Evolutionary conservation across 2,888 invertebrate genomes (phyloP), one percentile per base, ranked within the genome.

Genomic region (Thecocarcelia acutangulata): DNA sequence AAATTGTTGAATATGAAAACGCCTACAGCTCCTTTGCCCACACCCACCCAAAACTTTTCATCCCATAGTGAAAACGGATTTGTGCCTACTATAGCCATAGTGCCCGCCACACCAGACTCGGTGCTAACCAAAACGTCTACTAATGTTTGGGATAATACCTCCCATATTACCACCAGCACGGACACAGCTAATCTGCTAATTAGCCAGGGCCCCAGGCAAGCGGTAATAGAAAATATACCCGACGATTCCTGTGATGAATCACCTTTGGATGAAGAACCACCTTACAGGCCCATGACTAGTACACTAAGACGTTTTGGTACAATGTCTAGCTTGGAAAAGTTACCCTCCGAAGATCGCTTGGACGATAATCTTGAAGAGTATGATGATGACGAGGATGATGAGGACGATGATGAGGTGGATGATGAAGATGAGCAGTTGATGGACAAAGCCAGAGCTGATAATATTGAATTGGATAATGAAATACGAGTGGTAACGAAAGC

Each of bases 101-200:
- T 95, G 76, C 95, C 95, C 77, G 94, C 95, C 24, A 95, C 95
- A 1, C 95, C 95, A 3, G 95, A 95, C 85, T 87, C 90, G 0
- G 85, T 89, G 21, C 86, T 90, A 2, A 90, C 90, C 8, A 90
- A 90, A 81, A 90, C 90, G 17, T 86, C 87, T 63, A 90, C 90
- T 0, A 89, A 90, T 84, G 88, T 90, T 8, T 90, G 90, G 90
- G 90, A 90, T 73, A 90, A 90, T 52, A 84, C 84, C 21, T 83
- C 85, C 0, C 90, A 91, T 90, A 91, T 91, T 90, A 92, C 91
- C 13, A 83, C 83, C 2, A 84, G 83, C 66, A 87, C 87, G 0
- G 86, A 87, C 3, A 87, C 88, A 3, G 79, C 85, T 0, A 88
- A 89, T 63, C 76, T 89, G 52, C 85, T 87, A 2, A 84, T 87